Base-by-base conservation (phyloP, 2,797 vertebrate species). In the Tympanoctomys barrerae region DNA sequence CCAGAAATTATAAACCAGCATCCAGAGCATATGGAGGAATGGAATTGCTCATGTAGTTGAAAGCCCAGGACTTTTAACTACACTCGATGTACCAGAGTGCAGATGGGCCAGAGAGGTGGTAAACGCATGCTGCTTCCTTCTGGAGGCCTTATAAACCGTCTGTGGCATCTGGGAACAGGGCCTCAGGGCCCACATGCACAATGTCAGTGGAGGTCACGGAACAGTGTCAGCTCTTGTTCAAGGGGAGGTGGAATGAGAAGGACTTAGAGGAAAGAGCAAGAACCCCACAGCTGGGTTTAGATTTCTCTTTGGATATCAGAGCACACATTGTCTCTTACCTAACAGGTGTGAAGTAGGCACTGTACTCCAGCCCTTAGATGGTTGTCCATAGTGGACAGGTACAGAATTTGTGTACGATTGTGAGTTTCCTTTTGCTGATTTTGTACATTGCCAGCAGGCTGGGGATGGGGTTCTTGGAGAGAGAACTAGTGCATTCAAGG, bases 11-110 rank as follows among this genome's bases (percentile, higher is more conserved):
- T 11, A 46, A 46, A 14, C 18, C 2, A 89, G 33, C 19, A 12
- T 6, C 9, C 31, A 9, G 28, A n/a, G 2, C 42, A 52, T n/a
- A 0, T 5, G 16, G 33, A 61, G 5, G 9, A 5, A 28, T n/a
- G 39, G 16, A 42, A 11, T 9, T 68, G 54, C 39, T 0, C 4
- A 16, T 12, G 11, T 49, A 7, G n/a, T 88, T 81, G 83, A 33
- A 62, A 57, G 33, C 4, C 9, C 7, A 36, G 79, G 13, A 10
- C 21, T 22, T 54, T 28, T 2, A 14, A 61, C 42, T 42, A 42
- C 42, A 42, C 42, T 6, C 19, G 82, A 75, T 49, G n/a, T 12
- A 73, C 14, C 7, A 10, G 22, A 14, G 6, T 9, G 59, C 18
- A 5, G 68, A 81, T 22, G 42, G 36, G 36, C n/a, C 42, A 18